phyloP scores from a whole-genome alignment of 1,140 invertebrate genomes.

The Lepeophtheirus salmonis region DNA sequence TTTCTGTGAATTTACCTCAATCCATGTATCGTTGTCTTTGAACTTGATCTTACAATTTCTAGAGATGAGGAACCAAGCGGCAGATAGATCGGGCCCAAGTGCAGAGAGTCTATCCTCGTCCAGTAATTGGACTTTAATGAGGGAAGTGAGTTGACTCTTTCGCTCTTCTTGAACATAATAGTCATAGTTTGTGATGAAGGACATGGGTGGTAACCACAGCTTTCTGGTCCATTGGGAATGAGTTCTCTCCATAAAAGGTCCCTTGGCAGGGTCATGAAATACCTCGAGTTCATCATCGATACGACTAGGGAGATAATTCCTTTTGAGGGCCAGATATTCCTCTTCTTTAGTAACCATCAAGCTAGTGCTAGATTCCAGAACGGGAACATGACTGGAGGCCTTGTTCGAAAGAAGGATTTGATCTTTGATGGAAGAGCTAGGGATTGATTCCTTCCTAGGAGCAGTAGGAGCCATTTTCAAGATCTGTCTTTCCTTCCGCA shows the following conservation, averaged over 20 bases:
- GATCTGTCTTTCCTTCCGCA: background rate
- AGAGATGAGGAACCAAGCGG: slow-evolving; percentile 11
- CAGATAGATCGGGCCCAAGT: slow-evolving; percentile 13
- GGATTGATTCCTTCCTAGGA: background rate
- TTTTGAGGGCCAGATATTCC: background rate
- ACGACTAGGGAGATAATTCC: background rate
- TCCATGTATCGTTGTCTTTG: slow-evolving; percentile 9
- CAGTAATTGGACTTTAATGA: background rate
- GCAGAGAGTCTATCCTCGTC: background rate
- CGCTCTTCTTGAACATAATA: background rate
- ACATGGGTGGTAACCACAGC: background rate
- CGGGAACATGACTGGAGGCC: background rate
- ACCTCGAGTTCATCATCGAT: background rate
- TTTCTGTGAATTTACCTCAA: background rate
- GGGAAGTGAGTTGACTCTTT: background rate
- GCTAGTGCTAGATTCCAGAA: background rate
- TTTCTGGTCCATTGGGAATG: background rate
- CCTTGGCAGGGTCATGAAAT: background rate
- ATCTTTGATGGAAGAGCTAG: background rate
- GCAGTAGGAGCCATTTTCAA: background rate
- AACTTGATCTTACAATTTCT: slow-evolving; percentile 12
- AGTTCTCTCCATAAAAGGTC: background rate
- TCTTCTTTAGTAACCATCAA: background rate
- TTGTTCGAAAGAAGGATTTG: background rate
- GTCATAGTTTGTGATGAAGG: background rate